Percentiles rank a stretch among this genome's conserved stretches.
Conservation (phyloP, 1,140 invertebrate species). For the Littorina saxatilis region DNA sequence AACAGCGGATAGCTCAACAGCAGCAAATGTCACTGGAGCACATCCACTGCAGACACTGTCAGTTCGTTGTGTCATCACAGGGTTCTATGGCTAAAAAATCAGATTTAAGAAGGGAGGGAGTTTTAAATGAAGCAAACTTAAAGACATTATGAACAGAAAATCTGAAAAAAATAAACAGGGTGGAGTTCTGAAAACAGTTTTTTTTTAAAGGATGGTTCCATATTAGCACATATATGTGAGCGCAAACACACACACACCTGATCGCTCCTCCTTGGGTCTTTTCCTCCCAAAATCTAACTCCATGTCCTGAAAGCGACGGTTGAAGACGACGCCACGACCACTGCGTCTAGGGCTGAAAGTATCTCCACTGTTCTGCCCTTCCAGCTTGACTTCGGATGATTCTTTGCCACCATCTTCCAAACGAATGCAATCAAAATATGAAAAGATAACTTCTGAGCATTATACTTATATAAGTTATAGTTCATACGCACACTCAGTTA, state of each 20-base stretch:
- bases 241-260: neutral
- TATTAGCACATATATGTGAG: no score
- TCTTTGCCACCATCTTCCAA: neutral
- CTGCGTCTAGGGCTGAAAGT: constrained; percentile 51
- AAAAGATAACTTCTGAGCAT: no score
- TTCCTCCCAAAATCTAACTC: constrained; percentile 44
- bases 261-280: constrained; percentile 2
- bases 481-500: no score
- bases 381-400: neutral
- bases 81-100: no score
- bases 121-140: no score
- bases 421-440: no score
- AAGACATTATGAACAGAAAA: no score
- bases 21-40: neutral
- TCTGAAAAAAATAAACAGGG: neutral
- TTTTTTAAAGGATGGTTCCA: no score
- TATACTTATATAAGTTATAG: no score
- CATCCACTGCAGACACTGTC: no score
- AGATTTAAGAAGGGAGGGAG: no score
- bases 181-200: neutral
- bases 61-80: constrained; percentile 20
- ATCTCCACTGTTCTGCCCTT: neutral
- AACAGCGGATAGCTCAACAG: constrained; percentile 8
- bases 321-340: constrained; percentile 48
- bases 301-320: constrained; percentile 55